These are phyloP conservation scores for Fringilla coelebs DNA, from an alignment of 2,797 vertebrate genomes.

Conservation along the genomic window DNA sequence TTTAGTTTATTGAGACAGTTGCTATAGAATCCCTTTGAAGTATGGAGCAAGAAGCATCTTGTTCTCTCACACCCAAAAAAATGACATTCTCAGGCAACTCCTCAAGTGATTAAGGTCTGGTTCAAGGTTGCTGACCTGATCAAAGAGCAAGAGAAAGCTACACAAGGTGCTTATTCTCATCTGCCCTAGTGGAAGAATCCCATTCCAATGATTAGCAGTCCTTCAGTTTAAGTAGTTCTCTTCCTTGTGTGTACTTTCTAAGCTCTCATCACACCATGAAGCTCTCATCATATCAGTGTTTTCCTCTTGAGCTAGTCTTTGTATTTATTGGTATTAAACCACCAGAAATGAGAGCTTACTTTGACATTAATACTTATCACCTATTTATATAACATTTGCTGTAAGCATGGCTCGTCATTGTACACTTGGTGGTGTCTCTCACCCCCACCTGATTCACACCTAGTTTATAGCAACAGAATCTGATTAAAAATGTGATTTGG, in stretches of 20 bases:
- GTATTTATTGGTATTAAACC: not conserved
- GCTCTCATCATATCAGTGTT: not conserved
- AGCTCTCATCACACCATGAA: not conserved
- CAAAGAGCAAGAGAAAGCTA: not conserved
- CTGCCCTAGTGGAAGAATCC: not conserved
- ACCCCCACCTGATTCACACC: not conserved
- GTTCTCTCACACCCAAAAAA: not conserved
- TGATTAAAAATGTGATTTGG: not conserved
- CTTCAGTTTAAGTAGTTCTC: not conserved
- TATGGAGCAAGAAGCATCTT: not conserved
- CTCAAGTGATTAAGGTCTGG: not conserved
- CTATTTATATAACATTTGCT: not conserved
- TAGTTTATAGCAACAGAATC: not conserved
- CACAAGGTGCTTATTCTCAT: not conserved
- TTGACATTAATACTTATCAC: not conserved
- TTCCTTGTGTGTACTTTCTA: not conserved
- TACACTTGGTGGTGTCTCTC: not conserved
- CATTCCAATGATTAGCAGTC: not conserved
- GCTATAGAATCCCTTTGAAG: not conserved
- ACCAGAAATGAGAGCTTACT: not conserved
- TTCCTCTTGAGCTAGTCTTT: not conserved
- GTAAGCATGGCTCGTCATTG: not conserved
- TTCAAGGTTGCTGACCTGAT: not conserved
- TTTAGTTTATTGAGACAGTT: not conserved
- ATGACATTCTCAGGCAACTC: not conserved